These are phyloP conservation scores for Meandrina meandrites DNA, from an alignment of 92 coral and sea anemone genomes.

Conservation along the genomic window DNA sequence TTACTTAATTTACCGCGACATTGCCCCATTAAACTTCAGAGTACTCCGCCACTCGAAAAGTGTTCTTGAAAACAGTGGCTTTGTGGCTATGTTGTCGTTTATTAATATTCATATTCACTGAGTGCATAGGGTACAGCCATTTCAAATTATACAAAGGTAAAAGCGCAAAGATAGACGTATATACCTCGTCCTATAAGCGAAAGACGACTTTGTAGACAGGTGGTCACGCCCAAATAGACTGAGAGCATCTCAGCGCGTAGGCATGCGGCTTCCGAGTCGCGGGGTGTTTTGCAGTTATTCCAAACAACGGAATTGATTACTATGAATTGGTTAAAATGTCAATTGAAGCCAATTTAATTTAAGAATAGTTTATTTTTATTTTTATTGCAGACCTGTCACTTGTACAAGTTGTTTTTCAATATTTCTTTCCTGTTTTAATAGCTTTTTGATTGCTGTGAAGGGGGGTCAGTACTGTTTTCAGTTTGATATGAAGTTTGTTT, in stretches of 20 bases:
- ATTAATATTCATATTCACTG: not conserved
- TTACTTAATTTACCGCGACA: no score
- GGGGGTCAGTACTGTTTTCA: not conserved
- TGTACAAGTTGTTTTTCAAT: not conserved
- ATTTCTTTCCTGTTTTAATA: not conserved
- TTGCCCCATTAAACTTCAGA: not conserved
- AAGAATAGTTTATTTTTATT: not conserved
- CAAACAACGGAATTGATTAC: not conserved
- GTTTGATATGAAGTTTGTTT: conserved; percentile 10
- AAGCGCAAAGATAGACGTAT: not conserved
- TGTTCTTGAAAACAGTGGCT: not conserved
- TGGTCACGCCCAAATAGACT: not conserved
- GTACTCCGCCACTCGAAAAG: no score
- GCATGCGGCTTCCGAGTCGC: not conserved
- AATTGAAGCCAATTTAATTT: not conserved
- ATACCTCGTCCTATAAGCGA: not conserved
- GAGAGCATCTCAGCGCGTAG: not conserved
- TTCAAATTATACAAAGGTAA: not conserved
- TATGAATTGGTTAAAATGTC: not conserved
- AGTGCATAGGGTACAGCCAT: not conserved
- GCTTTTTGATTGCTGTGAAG: conserved; percentile 16
- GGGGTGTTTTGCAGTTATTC: not conserved
- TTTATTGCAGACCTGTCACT: not conserved
- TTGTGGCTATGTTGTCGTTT: not conserved
- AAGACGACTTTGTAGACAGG: not conserved